Base-by-base conservation (phyloP, 2,113 vertebrate species). In the Oreochromis aureus region DNA sequence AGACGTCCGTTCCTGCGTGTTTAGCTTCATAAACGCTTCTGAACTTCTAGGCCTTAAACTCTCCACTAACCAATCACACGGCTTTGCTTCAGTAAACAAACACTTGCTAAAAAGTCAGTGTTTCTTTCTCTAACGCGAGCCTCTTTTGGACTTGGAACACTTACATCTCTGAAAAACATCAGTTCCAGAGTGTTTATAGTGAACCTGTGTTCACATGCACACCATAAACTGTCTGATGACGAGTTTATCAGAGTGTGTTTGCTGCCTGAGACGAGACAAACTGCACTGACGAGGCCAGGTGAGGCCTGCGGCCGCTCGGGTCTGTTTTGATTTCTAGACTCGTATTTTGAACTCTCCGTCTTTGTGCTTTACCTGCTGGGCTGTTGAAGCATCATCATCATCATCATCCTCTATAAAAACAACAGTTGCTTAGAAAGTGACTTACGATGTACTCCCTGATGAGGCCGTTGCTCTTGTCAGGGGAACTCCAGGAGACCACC, bases 401-500 rank as follows among this genome's bases (percentile, higher is more conserved):
- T 32, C 27, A 61, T 61, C 9, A 12, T 36, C 0, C 6, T n/a
- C 10, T 66, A 18, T 13, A 48, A 66, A 34, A 24, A 66, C 9
- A 5, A 24, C 19, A 41, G 36, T 15, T 71, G n/a, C 36, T 36
- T 24, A 36, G 6, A 18, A 19, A 16, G 27, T 18, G 6, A 97
- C 98, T 98, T 93, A 99, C 98, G 0, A 99, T 97, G 92, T 99
- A 99, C 81, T 99, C 98, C 61, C 98, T 96, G 71, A 99, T 96
- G 84, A 99, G 96, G 66, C 99, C 98, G 0, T 98, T 97, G 19
- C 96, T 51, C 0, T 98, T 97, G 79, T 95, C 85, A 0, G 99
- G 99, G 2, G 97, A 95, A 2, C 90, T 95, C 99, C 99, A 99
- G 86, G 92, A 95, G 18, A 95, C 95, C 3, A 91, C 56, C 48